Evolutionary conservation across 1,140 invertebrate species (phyloP), one percentile per base, ranked within the genome.

Genomic region (Trigoniulus corallinus): DNA sequence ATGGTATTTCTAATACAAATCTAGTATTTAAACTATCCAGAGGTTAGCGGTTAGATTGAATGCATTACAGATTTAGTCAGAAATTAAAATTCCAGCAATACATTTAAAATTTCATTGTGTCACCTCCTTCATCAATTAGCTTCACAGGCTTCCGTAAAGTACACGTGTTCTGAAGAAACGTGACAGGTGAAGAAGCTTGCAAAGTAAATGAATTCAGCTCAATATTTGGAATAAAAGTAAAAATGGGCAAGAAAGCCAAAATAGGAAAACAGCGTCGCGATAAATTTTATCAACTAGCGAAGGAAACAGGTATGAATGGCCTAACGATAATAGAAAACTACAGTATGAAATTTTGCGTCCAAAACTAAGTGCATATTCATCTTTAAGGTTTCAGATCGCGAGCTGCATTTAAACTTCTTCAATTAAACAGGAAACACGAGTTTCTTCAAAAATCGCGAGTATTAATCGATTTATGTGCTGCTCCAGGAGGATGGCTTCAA

Each of bases 401-500:
- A 72, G 89, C 96, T 57, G 89, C 96, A 23, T 99, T 98, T 67
- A 99, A 99, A 62, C 79, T 99, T 55, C 88, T 99, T 52, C 96
- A 99, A 64, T 64, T 99, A 26, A 98, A 99, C 67, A 73, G 93
- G 58, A 95, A 95, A 65, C 98, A 91, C 73, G 85, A 93, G 52
- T 99, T 99, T 71, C 69, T 99, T 1, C 88, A 98, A 75, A 86
- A 83, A 61, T 89, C 92, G 10, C 74, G 87, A 74, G 89, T 98
- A 72, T 85, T 92, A 56, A 78, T 99, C 55, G 96, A 99, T 78
- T 71, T 99, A 37, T 99, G 96, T 72, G 96, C 96, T 20, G 96
- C 96, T 4, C 96, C 96, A 4, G 96, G 96, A 65, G 95, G 96
- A 60, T 99, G 96, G 96, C 89, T 98, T 78, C 96, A 99, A 73